phyloP scores from a whole-genome alignment of 1,140 invertebrate species.

The Trachymyrmex septentrionalis region DNA sequence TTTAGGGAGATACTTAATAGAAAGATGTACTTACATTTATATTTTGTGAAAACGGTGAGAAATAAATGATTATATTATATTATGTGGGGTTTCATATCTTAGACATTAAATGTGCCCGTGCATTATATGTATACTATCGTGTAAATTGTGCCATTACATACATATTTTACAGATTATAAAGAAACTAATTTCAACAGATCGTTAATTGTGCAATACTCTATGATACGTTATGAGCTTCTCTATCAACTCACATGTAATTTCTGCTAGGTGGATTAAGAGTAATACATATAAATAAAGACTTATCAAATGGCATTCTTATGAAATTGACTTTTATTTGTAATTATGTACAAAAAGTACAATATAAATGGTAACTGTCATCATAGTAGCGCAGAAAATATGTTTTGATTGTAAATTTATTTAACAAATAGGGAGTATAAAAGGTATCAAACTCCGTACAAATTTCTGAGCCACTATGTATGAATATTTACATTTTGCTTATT shows the following conservation, averaged over 20 bases:
- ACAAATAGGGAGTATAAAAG: not conserved
- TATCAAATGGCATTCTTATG: constrained; percentile 74
- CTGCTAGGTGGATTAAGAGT: not conserved
- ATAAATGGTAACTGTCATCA: constrained; percentile 55
- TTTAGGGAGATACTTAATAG: not conserved
- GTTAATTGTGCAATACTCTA: not conserved
- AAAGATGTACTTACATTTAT: constrained; percentile 30
- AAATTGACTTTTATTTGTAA: constrained; percentile 77
- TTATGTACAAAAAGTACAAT: constrained; percentile 72
- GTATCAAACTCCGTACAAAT: constrained; percentile 4
- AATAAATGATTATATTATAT: not conserved
- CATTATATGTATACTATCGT: constrained; percentile 36
- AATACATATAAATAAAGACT: constrained; percentile 53
- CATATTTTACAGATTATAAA: constrained; percentile 17
- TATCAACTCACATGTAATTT: constrained; percentile 8
- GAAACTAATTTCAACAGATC: not conserved
- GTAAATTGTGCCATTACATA: constrained; percentile 48
- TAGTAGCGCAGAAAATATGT: constrained; percentile 54
- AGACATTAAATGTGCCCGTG: constrained; percentile 29
- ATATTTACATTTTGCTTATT: constrained; percentile 69
- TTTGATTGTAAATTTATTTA: not conserved
- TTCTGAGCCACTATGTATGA: constrained; percentile 55
- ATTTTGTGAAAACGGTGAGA: constrained; percentile 1
- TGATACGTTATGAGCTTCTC: not conserved
- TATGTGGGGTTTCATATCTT: constrained; percentile 30